Evolutionary conservation across 2,113 vertebrate species (phyloP), one percentile per base, ranked within the genome.

Genomic region (Coptodon bakossiorum): DNA sequence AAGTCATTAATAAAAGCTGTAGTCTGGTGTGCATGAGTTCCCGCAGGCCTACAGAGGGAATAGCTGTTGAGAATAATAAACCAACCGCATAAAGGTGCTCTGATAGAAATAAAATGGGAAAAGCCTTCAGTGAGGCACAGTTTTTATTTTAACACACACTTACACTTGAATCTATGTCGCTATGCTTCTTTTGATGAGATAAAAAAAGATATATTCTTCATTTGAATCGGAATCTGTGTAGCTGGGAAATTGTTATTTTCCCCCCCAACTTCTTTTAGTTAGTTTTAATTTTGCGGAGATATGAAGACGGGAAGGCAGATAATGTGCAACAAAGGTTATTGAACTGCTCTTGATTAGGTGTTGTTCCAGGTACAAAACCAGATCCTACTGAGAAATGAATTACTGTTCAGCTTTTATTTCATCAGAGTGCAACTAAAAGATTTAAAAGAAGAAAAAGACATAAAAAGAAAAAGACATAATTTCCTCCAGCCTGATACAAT

Each of bases 371-470:
- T 86, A 88, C 63, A 87, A 90, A 89, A 81, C 29, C 76, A 24
- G 38, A 82, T 83, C 59, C 86, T 54, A 2, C 48, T 17, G 84
- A 91, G 87, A 83, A 90, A 89, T 88, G 71, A 78, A 90, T 93
- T 93, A 79, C 83, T 90, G 80, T 91, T 87, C 79, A 29, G 73
- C 79, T 83, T 93, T 92, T 86, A 87, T 90, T 90, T 90, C 78
- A 82, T 90, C 89, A 73, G n/a, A 50, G 82, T 82, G 87, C 88
- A 88, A 82, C 85, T 56, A 89, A 84, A 88, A 85, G 59, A 87
- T 71, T 84, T 78, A 45, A 78, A 88, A 43, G 53, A 80, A 43
- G 63, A 80, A 80, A 27, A 27, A 27, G 27, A 27, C 27, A 9
- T 38, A 56, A 22, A 45, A 76, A 40, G 57, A 78, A 83, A 50